A percentile compares a stretch with the other conserved stretches of the same genome.
Conservation (phyloP, 2,797 vertebrate species). For the Luscinia luscinia region DNA sequence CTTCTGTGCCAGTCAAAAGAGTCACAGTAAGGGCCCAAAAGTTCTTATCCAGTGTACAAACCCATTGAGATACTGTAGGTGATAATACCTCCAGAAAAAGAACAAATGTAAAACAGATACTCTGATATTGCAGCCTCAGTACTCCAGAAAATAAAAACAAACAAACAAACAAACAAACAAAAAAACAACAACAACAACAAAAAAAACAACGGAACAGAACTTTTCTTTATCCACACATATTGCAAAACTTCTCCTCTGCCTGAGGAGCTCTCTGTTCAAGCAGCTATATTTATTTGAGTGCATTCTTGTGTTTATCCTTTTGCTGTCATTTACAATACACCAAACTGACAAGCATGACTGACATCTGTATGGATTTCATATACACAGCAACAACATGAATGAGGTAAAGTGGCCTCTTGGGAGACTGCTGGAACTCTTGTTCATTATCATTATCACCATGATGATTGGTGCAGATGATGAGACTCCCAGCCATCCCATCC, state of each 20-base stretch:
- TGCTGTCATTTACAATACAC: constrained; percentile 13
- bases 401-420: constrained; percentile 34
- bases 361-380: constrained; percentile 42
- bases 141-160: not conserved
- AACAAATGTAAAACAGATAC: not conserved
- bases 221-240: not conserved
- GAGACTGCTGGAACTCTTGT: not conserved
- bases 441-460: constrained; percentile 37
- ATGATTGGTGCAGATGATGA: constrained; percentile 26
- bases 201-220: not conserved
- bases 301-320: constrained; percentile 27
- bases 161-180: too few relatives aligned
- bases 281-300: not conserved
- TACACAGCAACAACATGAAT: not conserved
- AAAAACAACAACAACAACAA: too few relatives aligned
- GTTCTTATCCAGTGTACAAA: not conserved
- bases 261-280: not conserved
- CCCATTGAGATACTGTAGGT: not conserved
- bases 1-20: not conserved
- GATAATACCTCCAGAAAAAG: not conserved
- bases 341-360: constrained; percentile 43
- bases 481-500: not conserved
- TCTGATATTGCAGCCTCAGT: not conserved
- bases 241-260: not conserved
- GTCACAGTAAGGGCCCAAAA: not conserved